phyloP scores from a whole-genome alignment of 2,797 vertebrate species.

The Tokudaia tokunoshimensis region DNA sequence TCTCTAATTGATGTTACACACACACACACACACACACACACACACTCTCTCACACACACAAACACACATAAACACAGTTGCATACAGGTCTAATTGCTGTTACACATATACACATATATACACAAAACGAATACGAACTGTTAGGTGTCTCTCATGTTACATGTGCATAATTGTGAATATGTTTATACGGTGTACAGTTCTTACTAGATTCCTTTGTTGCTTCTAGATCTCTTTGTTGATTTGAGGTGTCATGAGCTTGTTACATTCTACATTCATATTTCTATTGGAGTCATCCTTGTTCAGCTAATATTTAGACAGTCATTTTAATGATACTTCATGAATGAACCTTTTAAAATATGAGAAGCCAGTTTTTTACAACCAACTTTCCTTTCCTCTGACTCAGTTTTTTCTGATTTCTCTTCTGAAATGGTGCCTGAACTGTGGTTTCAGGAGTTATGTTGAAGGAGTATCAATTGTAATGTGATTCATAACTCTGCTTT shows the following conservation, averaged over 20 bases:
- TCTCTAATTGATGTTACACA: neutral
- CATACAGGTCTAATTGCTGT: neutral
- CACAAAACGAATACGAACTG: neutral
- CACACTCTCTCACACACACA: neutral
- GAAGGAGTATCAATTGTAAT: neutral
- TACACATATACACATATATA: neutral
- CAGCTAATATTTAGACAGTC: neutral
- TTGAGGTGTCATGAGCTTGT: neutral
- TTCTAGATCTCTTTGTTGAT: too few relatives aligned
- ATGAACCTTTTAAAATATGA: neutral
- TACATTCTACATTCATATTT: neutral
- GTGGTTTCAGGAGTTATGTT: neutral
- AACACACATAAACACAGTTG: neutral
- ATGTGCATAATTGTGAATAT: neutral
- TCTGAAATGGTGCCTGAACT: neutral
- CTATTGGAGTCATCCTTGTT: neutral
- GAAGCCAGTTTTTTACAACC: neutral
- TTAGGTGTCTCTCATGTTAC: neutral
- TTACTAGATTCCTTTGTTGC: too few relatives aligned
- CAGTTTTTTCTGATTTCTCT: neutral
- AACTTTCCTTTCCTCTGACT: neutral
- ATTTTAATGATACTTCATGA: neutral
- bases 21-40: neutral
- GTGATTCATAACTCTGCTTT: neutral
- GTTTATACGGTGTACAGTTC: neutral